A percentile compares a stretch with the other conserved stretches of the same genome.
These are phyloP conservation scores for Azemiops feae DNA, from an alignment of 2,113 vertebrate species.

Conservation along the genomic window DNA sequence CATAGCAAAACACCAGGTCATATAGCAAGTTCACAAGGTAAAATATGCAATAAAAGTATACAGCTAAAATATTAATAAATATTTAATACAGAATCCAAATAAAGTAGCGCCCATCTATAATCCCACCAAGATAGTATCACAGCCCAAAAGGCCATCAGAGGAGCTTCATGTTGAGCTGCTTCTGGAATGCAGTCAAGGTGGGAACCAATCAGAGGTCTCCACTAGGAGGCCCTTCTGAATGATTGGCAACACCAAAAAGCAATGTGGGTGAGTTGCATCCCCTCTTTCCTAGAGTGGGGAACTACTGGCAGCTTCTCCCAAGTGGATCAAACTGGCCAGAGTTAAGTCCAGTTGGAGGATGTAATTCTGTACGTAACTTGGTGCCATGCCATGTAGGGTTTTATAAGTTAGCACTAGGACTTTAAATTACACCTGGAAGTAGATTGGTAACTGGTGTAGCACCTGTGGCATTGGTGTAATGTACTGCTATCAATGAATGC, in stretches of 20 bases:
- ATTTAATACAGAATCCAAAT: not conserved
- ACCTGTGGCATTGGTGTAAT: not conserved
- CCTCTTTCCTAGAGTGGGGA: not conserved
- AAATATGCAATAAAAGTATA: not conserved
- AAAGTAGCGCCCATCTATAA: not conserved
- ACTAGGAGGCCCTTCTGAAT: not conserved
- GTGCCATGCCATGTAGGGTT: not conserved
- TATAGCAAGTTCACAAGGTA: not conserved
- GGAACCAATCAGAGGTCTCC: not conserved
- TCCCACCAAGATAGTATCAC: not conserved
- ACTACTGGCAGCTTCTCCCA: not conserved
- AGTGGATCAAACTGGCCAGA: not conserved
- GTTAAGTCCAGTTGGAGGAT: not conserved
- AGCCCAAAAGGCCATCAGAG: not conserved
- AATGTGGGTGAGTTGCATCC: not conserved
- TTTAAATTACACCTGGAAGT: not conserved
- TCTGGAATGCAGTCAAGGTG: not conserved
- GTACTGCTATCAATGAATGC: not conserved
- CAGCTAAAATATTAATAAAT: not conserved
- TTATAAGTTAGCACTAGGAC: not conserved
- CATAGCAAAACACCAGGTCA: too few species aligned
- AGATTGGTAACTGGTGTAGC: not conserved
- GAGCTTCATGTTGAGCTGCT: not conserved
- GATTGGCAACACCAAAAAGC: not conserved
- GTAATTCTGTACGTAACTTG: not conserved